These are phyloP conservation scores for Bombyx huttoni DNA, from an alignment of 2,888 invertebrate genomes.

Conservation along the genomic window DNA sequence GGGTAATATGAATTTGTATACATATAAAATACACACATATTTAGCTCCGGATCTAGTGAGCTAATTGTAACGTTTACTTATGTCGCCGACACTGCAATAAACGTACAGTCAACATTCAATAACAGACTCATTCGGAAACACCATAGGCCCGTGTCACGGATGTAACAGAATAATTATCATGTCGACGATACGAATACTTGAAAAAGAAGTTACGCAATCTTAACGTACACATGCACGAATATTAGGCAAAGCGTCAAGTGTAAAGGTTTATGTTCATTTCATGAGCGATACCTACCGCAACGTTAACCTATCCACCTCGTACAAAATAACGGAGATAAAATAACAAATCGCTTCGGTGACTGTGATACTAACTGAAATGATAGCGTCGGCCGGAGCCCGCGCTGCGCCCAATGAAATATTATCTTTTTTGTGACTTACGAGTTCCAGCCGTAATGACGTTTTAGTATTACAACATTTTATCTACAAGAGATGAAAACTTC, in stretches of 20 bases:
- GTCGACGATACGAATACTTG: not conserved
- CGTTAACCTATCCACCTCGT: slow-evolving; percentile 61
- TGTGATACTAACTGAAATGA: slow-evolving; percentile 49
- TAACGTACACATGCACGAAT: not conserved
- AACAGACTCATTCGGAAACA: not conserved
- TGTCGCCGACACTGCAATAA: not conserved
- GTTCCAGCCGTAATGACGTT: slow-evolving; percentile 64
- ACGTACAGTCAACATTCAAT: not conserved
- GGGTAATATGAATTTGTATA: too few relatives aligned
- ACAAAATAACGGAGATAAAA: slow-evolving; percentile 60
- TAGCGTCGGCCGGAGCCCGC: slow-evolving; percentile 31
- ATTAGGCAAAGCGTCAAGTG: slow-evolving; percentile 8
- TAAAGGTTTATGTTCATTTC: slow-evolving; percentile 23
- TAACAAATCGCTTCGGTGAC: slow-evolving; percentile 61
- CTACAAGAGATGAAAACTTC: slow-evolving; percentile 64
- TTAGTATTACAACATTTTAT: slow-evolving; percentile 70
- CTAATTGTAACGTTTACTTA: not conserved
- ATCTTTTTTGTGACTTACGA: slow-evolving; percentile 52
- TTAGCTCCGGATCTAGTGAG: not conserved
- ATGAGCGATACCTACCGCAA: slow-evolving; percentile 34
- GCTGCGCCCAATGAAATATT: slow-evolving; percentile 52
- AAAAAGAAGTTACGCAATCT: not conserved
- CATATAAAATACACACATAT: too few relatives aligned
- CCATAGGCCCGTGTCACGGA: not conserved
- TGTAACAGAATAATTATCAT: not conserved